A percentile compares a stretch with the other conserved stretches of the same genome.
phyloP scores from a whole-genome alignment of 1,140 invertebrate species.

The Camponotus floridanus region DNA sequence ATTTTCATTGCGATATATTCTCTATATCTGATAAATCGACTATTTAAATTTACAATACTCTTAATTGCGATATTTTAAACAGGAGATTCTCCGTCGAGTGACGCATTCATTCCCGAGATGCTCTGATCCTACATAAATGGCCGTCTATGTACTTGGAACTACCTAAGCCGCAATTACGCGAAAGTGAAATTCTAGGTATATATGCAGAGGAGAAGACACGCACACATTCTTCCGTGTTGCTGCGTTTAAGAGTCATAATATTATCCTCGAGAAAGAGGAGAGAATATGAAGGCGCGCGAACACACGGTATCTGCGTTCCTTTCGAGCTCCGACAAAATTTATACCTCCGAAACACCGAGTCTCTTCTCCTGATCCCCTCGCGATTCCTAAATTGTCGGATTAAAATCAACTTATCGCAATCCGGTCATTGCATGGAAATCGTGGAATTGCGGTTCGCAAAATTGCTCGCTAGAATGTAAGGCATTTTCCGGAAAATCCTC shows the following conservation, averaged over 20 bases:
- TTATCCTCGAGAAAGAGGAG: slow-evolving; percentile 8
- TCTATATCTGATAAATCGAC: neutral
- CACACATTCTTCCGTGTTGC: neutral
- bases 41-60: neutral
- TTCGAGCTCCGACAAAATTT: slow-evolving; percentile 2
- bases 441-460: neutral
- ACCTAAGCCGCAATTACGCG: neutral
- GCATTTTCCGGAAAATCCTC: too few species aligned
- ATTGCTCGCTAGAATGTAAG: neutral
- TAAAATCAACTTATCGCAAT: slow-evolving; percentile 14
- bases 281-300: slow-evolving; percentile 8
- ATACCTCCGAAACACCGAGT: neutral
- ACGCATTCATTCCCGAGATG: slow-evolving; percentile 18
- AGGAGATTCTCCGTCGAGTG: neutral
- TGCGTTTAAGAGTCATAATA: slow-evolving; percentile 18
- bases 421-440: neutral
- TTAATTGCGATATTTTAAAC: slow-evolving; percentile 19
- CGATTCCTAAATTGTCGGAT: slow-evolving; percentile 13
- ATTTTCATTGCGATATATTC: neutral
- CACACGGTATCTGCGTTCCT: slow-evolving; percentile 17
- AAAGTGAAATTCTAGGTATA: neutral
- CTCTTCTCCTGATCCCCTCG: neutral
- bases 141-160: slow-evolving; percentile 11
- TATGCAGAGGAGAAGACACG: neutral
- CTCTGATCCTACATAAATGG: neutral